Base-by-base conservation (phyloP, 1,140 invertebrate genomes). In the Temnothorax nylanderi region DNA sequence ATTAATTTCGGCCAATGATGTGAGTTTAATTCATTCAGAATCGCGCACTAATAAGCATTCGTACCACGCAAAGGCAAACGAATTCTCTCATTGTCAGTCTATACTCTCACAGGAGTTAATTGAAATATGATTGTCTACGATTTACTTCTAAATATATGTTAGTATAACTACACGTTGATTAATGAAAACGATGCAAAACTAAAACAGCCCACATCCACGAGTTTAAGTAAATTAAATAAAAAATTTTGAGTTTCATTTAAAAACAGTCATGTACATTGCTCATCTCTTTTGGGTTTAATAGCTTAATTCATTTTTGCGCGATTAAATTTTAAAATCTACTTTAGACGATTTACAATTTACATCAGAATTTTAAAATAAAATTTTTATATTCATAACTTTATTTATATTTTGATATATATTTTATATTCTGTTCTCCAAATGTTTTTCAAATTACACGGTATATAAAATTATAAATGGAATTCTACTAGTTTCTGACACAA, bases 1-100 rank as follows among this genome's bases (percentile, higher is more conserved):
- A 71, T 82, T 71, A 72, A 71, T 82, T 74, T 58, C 11, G 13
- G 4, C 13, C 47, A 26, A 80, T 51, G 4, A 26, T 34, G 37
- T 69, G 34, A 44, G 3, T 16, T 49, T 13, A 18, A 3, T 80
- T 34, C 47, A 54, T 41, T 41, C 37, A n/a, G 26, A 18, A 74
- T 82, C 37, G 34, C 13, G 4, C 8, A 26, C n/a, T 69, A 34
- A 80, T 13, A 67, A 34, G 26, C 51, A 51, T 10, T 41, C 34
- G 62, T 44, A 34, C 6, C 4, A n/a, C 34, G 62, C n/a, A 16
- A 76, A 76, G 32, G 13, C 37, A 21, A 47, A 47, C 21, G 56
- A 21, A 2, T 47, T 11, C 56, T 47, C 54, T 44, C n/a, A 67
- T 67, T 44, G 64, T 67, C n/a, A 44, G 11, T n/a, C 13, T 26